These are phyloP conservation scores for Tribolium madens DNA, from an alignment of 1,140 invertebrate species.

Conservation along the genomic window DNA sequence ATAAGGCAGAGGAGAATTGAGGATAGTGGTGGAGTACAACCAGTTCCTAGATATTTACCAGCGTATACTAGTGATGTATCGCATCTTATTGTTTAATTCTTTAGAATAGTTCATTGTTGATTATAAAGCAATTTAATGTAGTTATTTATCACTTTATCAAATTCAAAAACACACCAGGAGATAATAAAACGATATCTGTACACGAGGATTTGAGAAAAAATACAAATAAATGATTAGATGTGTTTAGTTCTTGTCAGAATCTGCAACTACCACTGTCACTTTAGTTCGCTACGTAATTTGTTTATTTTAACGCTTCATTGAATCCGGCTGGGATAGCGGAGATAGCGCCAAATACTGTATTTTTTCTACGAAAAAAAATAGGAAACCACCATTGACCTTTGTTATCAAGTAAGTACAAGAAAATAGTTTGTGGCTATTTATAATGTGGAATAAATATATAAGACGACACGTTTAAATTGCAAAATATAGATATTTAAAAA, in stretches of 20 bases:
- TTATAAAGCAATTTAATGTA: neutral
- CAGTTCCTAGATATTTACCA: slow-evolving; percentile 73
- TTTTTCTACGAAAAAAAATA: neutral
- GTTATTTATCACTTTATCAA: neutral
- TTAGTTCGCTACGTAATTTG: neutral
- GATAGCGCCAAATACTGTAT: neutral
- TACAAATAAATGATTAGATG: neutral
- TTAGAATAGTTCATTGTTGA: neutral
- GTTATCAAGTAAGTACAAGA: neutral
- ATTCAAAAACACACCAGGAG: neutral
- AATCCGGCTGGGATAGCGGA: neutral
- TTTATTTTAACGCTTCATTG: neutral
- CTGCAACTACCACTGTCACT: neutral
- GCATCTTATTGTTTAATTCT: slow-evolving; percentile 74
- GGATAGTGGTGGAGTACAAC: slow-evolving; percentile 65
- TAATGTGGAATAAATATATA: neutral
- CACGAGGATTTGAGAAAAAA: neutral
- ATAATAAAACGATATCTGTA: neutral
- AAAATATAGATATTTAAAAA: no score
- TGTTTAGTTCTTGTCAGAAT: neutral
- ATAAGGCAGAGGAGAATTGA: slow-evolving; percentile 67
- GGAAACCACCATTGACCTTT: neutral
- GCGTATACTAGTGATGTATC: slow-evolving; percentile 77
- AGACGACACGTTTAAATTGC: no score
- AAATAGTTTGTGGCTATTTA: neutral